Evolutionary conservation across 2,888 invertebrate genomes (phyloP).

Genomic region (Drepana falcataria): DNA sequence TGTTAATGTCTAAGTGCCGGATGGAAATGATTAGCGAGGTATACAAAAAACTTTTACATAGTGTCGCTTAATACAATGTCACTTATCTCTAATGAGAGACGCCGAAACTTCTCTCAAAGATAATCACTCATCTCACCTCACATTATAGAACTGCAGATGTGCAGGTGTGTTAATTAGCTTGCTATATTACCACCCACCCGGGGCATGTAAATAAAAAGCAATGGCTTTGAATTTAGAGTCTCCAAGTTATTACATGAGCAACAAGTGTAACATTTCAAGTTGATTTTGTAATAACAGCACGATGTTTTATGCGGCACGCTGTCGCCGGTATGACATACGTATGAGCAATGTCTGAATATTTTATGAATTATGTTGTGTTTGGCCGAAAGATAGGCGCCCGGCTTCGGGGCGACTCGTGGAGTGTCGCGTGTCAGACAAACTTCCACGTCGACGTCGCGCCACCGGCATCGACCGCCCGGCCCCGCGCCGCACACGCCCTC

Average conservation of each 20-base stretch:
- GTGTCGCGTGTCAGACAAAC: constrained; percentile 69
- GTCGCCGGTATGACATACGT: background rate
- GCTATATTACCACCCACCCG: too few species aligned
- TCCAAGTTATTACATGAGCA: background rate
- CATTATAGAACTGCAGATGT: too few species aligned
- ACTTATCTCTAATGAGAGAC: too few species aligned
- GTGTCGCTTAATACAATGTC: too few species aligned
- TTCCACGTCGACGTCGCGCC: constrained; percentile 77
- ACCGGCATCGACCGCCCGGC: constrained; percentile 46
- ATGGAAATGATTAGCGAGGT: too few species aligned
- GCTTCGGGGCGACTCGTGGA: constrained; percentile 52
- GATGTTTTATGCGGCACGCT: background rate
- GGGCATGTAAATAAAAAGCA: too few species aligned
- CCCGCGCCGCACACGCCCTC: constrained; percentile 20
- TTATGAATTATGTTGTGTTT: constrained; percentile 9
- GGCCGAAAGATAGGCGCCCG: constrained; percentile 17
- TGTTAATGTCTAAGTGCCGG: too few species aligned
- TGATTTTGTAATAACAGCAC: background rate
- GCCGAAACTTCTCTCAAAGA: too few species aligned
- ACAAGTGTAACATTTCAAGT: background rate
- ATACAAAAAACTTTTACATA: too few species aligned
- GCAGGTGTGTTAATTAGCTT: too few species aligned
- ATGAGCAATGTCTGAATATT: background rate
- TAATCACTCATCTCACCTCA: too few species aligned
- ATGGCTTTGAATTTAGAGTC: background rate